A percentile compares a stretch with the other conserved stretches of the same genome.
Conservation (phyloP, 2,888 invertebrate species). For the Tetanocera ferruginea region DNA sequence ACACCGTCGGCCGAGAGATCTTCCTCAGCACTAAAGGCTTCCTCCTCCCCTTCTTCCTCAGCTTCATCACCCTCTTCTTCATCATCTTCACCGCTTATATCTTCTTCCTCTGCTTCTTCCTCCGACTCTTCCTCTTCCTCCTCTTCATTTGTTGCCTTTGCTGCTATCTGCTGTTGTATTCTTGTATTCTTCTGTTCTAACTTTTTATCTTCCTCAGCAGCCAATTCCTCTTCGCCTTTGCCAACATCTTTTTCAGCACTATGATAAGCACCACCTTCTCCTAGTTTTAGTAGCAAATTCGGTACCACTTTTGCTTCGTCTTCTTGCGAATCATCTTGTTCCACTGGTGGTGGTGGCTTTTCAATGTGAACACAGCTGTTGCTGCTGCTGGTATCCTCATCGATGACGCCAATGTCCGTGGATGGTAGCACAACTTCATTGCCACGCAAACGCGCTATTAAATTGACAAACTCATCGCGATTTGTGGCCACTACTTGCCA, state of each 20-base stretch:
- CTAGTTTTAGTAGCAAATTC: conserved; percentile 66
- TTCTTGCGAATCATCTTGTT: conserved; percentile 72
- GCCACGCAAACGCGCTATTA: conserved; percentile 82
- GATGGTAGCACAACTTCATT: conserved; percentile 75
- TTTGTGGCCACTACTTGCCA: conserved; percentile 93
- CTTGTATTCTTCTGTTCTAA: conserved; percentile 13
- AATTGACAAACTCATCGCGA: conserved; percentile 82
- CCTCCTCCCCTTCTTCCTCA: conserved; percentile 51
- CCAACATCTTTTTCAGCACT: conserved; percentile 43
- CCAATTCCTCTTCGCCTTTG: conserved; percentile 49
- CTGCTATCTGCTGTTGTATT: not conserved
- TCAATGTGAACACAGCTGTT: conserved; percentile 60
- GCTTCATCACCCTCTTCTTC: conserved; percentile 40
- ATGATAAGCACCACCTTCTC: conserved; percentile 43
- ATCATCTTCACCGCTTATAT: not conserved
- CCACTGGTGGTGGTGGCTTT: conserved; percentile 57
- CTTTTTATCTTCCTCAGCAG: conserved; percentile 50
- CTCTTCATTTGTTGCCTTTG: not conserved
- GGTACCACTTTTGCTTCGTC: conserved; percentile 70
- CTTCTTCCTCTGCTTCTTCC: not conserved
- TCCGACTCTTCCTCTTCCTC: not conserved
- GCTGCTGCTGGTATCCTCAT: conserved; percentile 78
- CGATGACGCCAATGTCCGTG: conserved; percentile 72
- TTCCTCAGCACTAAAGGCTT: conserved; percentile 53
- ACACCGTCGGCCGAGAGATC: conserved; percentile 56